phyloP scores from a whole-genome alignment of 2,888 invertebrate species.

The Luffia ferchaultella region DNA sequence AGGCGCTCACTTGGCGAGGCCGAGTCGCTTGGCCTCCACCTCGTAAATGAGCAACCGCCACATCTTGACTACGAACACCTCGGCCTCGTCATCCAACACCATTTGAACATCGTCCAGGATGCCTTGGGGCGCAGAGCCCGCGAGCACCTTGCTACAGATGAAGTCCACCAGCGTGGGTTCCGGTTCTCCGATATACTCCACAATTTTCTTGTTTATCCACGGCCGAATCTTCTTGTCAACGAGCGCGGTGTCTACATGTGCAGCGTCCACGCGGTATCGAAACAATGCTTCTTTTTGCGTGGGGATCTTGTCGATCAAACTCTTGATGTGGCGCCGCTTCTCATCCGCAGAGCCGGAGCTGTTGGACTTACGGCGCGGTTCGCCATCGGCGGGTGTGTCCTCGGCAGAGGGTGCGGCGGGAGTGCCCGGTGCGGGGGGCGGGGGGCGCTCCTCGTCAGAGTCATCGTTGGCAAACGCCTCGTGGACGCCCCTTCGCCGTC shows the following conservation, averaged over 20 bases:
- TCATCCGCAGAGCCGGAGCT: conserved; percentile 79
- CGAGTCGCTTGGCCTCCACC: conserved; percentile 97
- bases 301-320: conserved; percentile 97
- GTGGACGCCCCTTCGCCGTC: conserved; percentile 26
- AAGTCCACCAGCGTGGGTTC: conserved; percentile 99
- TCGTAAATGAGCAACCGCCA: conserved; percentile 99
- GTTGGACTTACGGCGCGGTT: conserved; percentile 29
- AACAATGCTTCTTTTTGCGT: conserved; percentile 97
- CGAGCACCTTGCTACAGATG: conserved; percentile 97
- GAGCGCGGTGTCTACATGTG: conserved; percentile 72
- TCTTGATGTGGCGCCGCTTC: conserved; percentile 95
- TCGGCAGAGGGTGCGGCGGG: conserved; percentile 13
- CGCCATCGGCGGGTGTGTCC: conserved; percentile 6
- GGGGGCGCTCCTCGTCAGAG: conserved; percentile 26
- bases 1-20: conserved; percentile 52
- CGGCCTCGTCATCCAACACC: conserved; percentile 99
- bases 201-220: conserved; percentile 99
- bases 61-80: conserved; percentile 99
- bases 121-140: conserved; percentile 90
- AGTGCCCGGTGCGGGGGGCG: conserved; percentile 18
- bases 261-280: conserved; percentile 93
- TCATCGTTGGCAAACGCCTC: conserved; percentile 31
- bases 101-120: conserved; percentile 99
- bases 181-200: conserved; percentile 99
- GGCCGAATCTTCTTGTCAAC: conserved; percentile 98